Evolutionary conservation across 2,797 vertebrate species (phyloP).

Genomic region (Masticophis lateralis): DNA sequence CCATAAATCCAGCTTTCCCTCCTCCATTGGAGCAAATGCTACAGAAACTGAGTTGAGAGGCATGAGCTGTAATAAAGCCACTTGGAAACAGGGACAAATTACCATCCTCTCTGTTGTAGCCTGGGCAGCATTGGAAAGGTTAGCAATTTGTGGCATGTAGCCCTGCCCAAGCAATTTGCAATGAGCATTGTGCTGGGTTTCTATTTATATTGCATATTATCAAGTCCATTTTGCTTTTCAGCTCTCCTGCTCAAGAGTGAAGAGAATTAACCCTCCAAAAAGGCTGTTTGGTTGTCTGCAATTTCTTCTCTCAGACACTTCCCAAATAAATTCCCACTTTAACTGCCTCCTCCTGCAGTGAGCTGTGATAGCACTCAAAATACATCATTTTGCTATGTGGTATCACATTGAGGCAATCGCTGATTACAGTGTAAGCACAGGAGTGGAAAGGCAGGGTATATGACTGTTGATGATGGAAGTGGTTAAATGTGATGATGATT

Average conservation of each 20-base stretch:
- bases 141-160: background rate
- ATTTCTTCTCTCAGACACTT: background rate
- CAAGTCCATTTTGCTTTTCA: conserved; percentile 9
- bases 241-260: background rate
- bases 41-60: background rate
- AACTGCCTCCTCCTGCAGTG: background rate
- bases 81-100: background rate
- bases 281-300: conserved; percentile 9
- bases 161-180: conserved; percentile 11
- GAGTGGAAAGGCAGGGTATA: background rate
- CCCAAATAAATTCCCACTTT: background rate
- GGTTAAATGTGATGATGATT: background rate
- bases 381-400: background rate
- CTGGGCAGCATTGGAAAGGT: background rate
- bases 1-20: background rate
- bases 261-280: conserved; percentile 4
- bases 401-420: background rate
- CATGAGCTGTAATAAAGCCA: background rate
- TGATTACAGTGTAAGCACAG: background rate
- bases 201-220: background rate
- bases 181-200: background rate
- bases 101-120: background rate
- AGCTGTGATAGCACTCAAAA: background rate
- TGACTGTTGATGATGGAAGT: background rate
- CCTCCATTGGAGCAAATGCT: background rate